These are phyloP conservation scores for Thalassarche chlororhynchos DNA, from an alignment of 2,113 vertebrate genomes.

Conservation along the genomic window DNA sequence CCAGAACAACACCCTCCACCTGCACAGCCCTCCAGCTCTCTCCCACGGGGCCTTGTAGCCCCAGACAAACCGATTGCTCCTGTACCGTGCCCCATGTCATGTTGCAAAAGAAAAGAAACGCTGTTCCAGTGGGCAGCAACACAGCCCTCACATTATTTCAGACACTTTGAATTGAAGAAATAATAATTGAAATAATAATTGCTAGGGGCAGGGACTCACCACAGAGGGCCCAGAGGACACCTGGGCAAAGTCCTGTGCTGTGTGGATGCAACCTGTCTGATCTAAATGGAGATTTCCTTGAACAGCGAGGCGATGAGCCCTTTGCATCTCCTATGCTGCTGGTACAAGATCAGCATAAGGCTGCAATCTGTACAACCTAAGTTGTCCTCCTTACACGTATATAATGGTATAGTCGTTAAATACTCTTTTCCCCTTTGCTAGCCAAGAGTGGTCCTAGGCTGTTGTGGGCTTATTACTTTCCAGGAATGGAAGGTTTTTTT, in stretches of 20 bases:
- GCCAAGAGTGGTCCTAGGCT: not conserved
- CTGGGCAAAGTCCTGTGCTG: not conserved
- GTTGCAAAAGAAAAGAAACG: not conserved
- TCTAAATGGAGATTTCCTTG: not conserved
- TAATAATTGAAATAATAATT: not conserved
- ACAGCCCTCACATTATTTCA: not conserved
- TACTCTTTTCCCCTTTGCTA: not conserved
- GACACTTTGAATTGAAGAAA: not conserved
- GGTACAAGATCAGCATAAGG: not conserved
- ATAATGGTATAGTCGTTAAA: not conserved
- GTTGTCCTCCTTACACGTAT: not conserved
- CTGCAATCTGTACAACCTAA: not conserved
- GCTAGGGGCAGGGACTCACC: not conserved
- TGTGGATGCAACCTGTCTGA: not conserved
- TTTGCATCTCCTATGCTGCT: not conserved
- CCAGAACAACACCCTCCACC: too few relatives aligned
- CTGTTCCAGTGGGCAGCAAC: not conserved
- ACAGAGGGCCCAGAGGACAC: not conserved
- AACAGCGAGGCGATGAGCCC: accelerated
- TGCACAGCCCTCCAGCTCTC: not conserved
- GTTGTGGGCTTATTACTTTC: not conserved
- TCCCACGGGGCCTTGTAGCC: not conserved
- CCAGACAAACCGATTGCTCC: not conserved
- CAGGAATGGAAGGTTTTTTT: not conserved
- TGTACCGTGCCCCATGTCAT: accelerated